Conservation (phyloP, 2,797 vertebrate genomes). For the Myotis myotis region DNA sequence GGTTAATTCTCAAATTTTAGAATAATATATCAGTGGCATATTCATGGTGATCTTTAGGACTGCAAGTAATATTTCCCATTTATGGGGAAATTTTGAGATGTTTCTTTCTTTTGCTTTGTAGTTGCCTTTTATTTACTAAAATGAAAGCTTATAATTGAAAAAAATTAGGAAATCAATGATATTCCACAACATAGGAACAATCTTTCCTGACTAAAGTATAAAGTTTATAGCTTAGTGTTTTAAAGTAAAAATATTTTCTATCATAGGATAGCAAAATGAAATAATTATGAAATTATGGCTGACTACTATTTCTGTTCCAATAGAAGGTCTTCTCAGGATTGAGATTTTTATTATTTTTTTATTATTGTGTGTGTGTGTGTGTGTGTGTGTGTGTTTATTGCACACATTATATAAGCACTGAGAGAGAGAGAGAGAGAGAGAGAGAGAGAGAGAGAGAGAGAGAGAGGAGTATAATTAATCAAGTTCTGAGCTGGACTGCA, state of each 20-base stretch:
- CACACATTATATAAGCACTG: not conserved
- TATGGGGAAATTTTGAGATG: not conserved
- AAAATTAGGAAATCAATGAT: not conserved
- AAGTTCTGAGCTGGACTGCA: not conserved
- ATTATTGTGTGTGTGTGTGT: no score
- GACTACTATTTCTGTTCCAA: not conserved
- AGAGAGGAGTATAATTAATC: not conserved
- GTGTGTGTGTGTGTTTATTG: not conserved
- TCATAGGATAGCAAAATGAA: not conserved
- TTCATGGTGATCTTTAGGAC: not conserved
- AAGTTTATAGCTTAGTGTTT: not conserved
- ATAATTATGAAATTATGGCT: not conserved
- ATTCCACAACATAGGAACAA: not conserved
- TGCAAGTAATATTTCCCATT: not conserved
- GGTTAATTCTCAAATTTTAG: not conserved
- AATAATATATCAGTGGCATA: not conserved
- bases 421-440: not conserved
- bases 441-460: not conserved
- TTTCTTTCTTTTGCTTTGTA: not conserved
- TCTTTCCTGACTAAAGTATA: not conserved
- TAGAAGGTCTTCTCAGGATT: not conserved
- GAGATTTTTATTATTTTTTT: not conserved
- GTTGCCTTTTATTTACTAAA: not conserved
- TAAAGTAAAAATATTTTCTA: slow-evolving; percentile 34
- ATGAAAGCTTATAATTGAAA: not conserved